Evolutionary conservation across 2,888 invertebrate species (phyloP), one percentile per base, ranked within the genome.

Genomic region (Unio pictorum): DNA sequence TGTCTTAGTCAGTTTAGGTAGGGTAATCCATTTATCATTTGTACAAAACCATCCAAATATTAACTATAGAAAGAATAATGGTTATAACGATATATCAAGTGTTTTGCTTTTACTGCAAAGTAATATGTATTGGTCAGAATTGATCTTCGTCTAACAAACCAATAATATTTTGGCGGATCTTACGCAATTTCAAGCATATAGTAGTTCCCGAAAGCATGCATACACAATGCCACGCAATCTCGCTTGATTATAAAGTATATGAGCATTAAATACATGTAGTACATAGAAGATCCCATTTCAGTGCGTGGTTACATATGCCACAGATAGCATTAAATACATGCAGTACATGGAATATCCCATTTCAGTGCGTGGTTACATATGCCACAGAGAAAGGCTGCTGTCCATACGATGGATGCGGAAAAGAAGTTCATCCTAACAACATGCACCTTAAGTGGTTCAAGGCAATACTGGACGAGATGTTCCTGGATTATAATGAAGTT

Each of bases 401-500:
- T n/a, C 66, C 66, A 17, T 54, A 59, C 23, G 6, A 23, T n/a
- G 59, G 23, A n/a, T 66, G 66, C 28, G 30, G 7, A 11, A 54
- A 59, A 8, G 30, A 34, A 15, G 34, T 66, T 30, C 59, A 59
- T 30, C 57, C 57, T n/a, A 54, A 23, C 4, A 20, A n/a, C 8
- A 30, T 28, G 8, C 20, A 15, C 3, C 18, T 66, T 20, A 66
- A 66, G 23, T 57, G 58, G 28, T 66, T 17, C 57, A 20, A 60
- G 30, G 66, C 66, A 15, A 66, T 15, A 45, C 59, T 66, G 6
- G 59, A 59, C 18, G 28, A 59, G 34, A 57, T 66, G 59, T 66
- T 66, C 54, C 8, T 59, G 17, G 59, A 66, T 45, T 66, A 66
- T 30, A 30, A 11, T 28, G 45, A 66, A 26, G 66, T 66, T 15